Evolutionary conservation across 2,797 vertebrate species (phyloP).

Genomic region (Oreortyx pictus): DNA sequence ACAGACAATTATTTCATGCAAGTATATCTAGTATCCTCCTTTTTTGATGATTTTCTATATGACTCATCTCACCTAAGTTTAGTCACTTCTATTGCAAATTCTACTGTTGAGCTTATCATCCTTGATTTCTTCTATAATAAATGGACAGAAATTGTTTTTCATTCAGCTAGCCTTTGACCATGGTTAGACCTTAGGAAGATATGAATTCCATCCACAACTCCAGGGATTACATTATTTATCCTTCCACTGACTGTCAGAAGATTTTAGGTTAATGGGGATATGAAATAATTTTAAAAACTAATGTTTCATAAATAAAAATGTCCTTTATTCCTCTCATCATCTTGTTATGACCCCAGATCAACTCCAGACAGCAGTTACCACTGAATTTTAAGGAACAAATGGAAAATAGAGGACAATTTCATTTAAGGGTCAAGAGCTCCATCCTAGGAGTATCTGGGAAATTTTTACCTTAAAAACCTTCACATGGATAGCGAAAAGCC

Average conservation of each 20-base stretch:
- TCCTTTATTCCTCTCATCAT: conserved; percentile 22
- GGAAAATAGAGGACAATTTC: neutral
- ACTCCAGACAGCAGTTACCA: neutral
- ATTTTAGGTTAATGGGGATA: conserved; percentile 42
- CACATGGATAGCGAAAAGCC: neutral
- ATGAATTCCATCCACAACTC: conserved; percentile 9
- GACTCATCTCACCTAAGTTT: conserved; percentile 49
- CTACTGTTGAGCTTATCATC: neutral
- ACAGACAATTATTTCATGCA: neutral
- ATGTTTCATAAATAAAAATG: conserved; percentile 21
- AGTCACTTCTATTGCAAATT: conserved; percentile 10
- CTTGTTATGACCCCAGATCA: conserved; percentile 9
- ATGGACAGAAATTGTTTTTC: conserved; percentile 41
- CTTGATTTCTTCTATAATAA: neutral
- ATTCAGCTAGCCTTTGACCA: conserved; percentile 24
- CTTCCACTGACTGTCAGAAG: neutral
- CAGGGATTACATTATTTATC: conserved; percentile 36
- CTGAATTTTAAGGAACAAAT: neutral
- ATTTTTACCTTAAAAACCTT: neutral
- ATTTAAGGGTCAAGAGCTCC: neutral
- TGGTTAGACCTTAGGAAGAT: conserved; percentile 9
- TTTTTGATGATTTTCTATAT: neutral
- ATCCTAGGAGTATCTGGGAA: neutral
- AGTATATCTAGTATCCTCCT: conserved; percentile 3
- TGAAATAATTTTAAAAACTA: conserved; percentile 42